Base-by-base conservation (phyloP, 2,113 vertebrate genomes). In the Callospermophilus lateralis region DNA sequence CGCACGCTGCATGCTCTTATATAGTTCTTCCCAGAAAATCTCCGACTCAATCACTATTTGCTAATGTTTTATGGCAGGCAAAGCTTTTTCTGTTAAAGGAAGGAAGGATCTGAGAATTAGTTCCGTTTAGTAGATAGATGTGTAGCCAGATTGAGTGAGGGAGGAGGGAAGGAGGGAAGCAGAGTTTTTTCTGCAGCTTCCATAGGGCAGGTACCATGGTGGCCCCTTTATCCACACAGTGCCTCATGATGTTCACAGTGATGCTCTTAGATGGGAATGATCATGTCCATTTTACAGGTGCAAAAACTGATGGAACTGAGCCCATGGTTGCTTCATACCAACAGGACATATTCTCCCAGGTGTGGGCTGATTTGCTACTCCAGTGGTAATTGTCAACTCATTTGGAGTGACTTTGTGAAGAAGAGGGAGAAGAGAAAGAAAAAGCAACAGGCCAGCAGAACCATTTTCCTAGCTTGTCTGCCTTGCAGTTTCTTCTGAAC, bases 11-110 rank as follows among this genome's bases (percentile, higher is more conserved):
- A 76, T 72, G 89, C 88, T 87, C 67, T 87, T 68, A 72, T 3
- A 22, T 42, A 67, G 48, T 34, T 90, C 87, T 92, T 97, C 65
- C 37, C 37, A 96, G 95, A 88, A 79, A 96, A 98, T 92, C 81
- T 92, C 93, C 96, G 84, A 94, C 2, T 65, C 89, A 81, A 61
- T 89, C 80, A 89, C 61, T 83, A 80, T 20, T 89, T 89, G 30
- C 16, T 96, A 78, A 91, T 94, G 73, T 96, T 98, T 96, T 45
- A 94, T 16, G 88, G 94, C 90, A 91, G 45, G 74, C 48, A 95
- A 68, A 83, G n/a, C 48, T 48, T 94, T 90, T 89, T n/a, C 15
- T 81, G 16, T 73, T 96, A 87, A 63, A 89, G 86, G 86, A 94
- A 97, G 24, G 42, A 76, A 86, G 26, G 17, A 32, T 24, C n/a